These are phyloP conservation scores for Chrysolina americana DNA, from an alignment of 2,888 invertebrate species.

Conservation along the genomic window DNA sequence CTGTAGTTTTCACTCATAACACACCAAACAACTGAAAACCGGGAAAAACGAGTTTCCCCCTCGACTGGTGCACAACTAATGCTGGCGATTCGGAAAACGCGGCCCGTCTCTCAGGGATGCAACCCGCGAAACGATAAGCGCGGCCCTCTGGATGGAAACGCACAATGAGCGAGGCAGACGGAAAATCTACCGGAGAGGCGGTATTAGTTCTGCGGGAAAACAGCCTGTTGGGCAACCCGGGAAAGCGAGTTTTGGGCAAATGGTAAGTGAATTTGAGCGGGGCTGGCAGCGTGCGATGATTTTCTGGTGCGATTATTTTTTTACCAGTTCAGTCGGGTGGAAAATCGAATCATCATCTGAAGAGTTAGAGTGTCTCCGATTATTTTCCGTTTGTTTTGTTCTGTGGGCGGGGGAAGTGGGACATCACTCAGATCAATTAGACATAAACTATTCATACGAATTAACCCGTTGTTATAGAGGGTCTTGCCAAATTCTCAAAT, in stretches of 20 bases:
- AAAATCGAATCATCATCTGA: not conserved
- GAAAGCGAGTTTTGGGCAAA: constrained; percentile 23
- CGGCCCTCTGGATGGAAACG: not conserved
- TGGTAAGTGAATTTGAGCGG: constrained; percentile 1
- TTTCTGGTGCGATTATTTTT: constrained; percentile 11
- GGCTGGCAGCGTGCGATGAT: not conserved
- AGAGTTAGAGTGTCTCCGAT: not conserved
- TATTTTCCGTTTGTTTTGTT: constrained; percentile 1
- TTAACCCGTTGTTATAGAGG: too few species aligned
- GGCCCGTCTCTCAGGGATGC: constrained; percentile 10
- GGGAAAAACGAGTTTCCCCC: not conserved
- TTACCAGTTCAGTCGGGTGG: not conserved
- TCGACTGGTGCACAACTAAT: constrained; percentile 21
- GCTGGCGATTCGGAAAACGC: constrained; percentile 25
- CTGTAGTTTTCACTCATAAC: constrained; percentile 21
- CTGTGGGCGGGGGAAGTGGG: not conserved
- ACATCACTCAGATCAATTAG: too few species aligned
- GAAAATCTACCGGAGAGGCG: not conserved
- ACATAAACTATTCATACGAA: too few species aligned
- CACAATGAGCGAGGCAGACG: constrained; percentile 6
- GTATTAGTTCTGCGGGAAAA: not conserved
- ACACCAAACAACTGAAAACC: constrained; percentile 13
- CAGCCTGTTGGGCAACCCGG: constrained; percentile 29
- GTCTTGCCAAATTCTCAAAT: too few species aligned
- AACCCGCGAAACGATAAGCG: constrained; percentile 9